Conservation (phyloP, 2,113 vertebrate species). For the Butorides virescens region DNA sequence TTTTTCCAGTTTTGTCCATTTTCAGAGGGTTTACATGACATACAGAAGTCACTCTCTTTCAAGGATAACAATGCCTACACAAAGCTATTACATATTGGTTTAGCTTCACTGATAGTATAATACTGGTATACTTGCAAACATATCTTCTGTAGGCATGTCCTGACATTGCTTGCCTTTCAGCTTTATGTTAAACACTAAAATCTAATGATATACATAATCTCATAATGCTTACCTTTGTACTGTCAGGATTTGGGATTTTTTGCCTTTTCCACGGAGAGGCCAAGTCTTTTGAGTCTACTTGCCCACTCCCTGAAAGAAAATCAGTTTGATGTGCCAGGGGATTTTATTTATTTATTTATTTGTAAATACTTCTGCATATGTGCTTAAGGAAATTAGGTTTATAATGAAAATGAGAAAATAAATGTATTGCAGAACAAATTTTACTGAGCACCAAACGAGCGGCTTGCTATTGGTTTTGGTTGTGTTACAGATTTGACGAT, state of each 20-base stretch:
- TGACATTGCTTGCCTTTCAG: not conserved
- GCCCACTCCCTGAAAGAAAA: not conserved
- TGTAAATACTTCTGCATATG: not conserved
- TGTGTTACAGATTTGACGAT: not conserved
- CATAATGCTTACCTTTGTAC: not conserved
- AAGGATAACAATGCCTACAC: not conserved
- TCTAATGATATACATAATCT: not conserved
- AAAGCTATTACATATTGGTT: not conserved
- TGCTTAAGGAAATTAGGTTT: not conserved
- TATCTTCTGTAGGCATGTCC: not conserved
- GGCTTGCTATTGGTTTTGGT: not conserved
- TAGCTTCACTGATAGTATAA: not conserved
- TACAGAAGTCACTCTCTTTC: not conserved
- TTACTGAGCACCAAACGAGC: not conserved
- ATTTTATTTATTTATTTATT: not conserved
- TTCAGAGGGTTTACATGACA: not conserved
- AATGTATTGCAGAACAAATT: not conserved
- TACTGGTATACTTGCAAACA: not conserved
- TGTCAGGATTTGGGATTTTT: not conserved
- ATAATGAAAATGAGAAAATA: not conserved
- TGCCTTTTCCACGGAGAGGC: not conserved
- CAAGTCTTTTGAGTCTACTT: not conserved
- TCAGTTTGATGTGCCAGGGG: not conserved
- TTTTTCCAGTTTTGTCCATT: not conserved
- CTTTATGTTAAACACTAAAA: not conserved